Conservation (phyloP, 1,140 invertebrate species). For the Drosophila tani region DNA sequence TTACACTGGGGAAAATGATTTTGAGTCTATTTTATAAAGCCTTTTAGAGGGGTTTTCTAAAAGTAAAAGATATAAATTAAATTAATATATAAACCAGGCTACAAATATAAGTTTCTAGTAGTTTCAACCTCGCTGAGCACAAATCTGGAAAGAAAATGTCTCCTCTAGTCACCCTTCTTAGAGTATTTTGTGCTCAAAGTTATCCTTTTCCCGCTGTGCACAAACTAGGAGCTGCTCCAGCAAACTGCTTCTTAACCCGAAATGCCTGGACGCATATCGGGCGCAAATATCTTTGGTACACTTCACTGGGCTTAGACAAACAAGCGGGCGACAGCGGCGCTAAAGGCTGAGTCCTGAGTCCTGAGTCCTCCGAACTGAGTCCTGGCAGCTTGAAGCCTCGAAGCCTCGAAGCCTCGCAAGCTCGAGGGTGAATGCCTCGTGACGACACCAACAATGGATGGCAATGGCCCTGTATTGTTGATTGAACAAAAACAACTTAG, state of each 20-base stretch:
- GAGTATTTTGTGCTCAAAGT: not conserved
- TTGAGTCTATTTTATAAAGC: not conserved
- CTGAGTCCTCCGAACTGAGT: not conserved
- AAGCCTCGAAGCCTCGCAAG: slow-evolving; percentile 1
- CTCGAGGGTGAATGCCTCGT: slow-evolving; percentile 3
- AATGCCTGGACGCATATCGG: slow-evolving; percentile 69
- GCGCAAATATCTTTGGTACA: slow-evolving; percentile 76
- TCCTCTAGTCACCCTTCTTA: not conserved
- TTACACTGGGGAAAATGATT: not conserved
- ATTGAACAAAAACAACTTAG: slow-evolving; percentile 77
- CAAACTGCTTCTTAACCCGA: slow-evolving; percentile 46
- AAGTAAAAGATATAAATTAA: no score
- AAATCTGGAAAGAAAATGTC: no score
- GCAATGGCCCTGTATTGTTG: slow-evolving; percentile 72
- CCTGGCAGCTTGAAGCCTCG: not conserved
- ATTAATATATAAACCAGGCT: no score
- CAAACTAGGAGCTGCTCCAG: slow-evolving; percentile 13
- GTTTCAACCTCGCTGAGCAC: not conserved
- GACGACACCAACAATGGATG: slow-evolving; percentile 32
- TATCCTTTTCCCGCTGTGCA: not conserved
- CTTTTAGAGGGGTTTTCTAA: not conserved
- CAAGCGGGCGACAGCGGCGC: slow-evolving; percentile 47
- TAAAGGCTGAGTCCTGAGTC: slow-evolving; percentile 1
- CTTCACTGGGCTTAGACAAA: slow-evolving; percentile 78
- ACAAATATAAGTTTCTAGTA: not conserved